Conservation (phyloP, 2,888 invertebrate species). For the Chymomyza caudatula region DNA sequence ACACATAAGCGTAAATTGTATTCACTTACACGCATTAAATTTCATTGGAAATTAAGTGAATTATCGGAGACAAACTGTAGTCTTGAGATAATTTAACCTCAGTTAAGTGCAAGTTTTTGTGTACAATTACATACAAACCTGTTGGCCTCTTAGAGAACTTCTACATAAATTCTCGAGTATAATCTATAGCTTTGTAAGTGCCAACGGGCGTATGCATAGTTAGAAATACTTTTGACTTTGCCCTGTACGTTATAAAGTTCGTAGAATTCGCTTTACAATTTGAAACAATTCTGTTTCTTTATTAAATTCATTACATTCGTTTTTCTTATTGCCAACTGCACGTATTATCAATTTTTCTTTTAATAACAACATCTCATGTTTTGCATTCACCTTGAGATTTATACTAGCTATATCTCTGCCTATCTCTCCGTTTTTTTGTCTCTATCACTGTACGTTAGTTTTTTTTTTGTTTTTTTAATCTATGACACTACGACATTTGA, state of each 20-base stretch:
- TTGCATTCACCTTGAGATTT: constrained; percentile 19
- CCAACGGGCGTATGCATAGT: too few relatives aligned
- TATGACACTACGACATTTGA: not conserved
- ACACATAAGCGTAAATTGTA: too few relatives aligned
- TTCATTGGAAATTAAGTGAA: too few relatives aligned
- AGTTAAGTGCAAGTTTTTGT: not conserved
- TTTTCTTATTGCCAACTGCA: not conserved
- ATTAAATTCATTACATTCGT: not conserved
- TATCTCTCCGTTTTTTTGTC: not conserved
- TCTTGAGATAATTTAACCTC: not conserved
- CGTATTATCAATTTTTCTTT: not conserved
- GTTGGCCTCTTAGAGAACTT: not conserved
- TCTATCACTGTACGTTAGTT: not conserved
- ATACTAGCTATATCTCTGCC: constrained; percentile 1
- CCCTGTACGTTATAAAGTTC: constrained; percentile 34
- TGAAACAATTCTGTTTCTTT: not conserved
- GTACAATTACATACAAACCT: not conserved
- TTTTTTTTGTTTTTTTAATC: not conserved
- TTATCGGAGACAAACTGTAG: too few relatives aligned
- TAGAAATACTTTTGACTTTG: constrained; percentile 36
- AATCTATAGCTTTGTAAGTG: not conserved
- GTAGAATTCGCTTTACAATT: constrained; percentile 14
- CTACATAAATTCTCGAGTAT: not conserved
- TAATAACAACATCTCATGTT: constrained; percentile 18
- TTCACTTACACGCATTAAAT: too few relatives aligned